Evolutionary conservation across 1,140 invertebrate genomes (phyloP).

Genomic region (Drosophila carrolli): DNA sequence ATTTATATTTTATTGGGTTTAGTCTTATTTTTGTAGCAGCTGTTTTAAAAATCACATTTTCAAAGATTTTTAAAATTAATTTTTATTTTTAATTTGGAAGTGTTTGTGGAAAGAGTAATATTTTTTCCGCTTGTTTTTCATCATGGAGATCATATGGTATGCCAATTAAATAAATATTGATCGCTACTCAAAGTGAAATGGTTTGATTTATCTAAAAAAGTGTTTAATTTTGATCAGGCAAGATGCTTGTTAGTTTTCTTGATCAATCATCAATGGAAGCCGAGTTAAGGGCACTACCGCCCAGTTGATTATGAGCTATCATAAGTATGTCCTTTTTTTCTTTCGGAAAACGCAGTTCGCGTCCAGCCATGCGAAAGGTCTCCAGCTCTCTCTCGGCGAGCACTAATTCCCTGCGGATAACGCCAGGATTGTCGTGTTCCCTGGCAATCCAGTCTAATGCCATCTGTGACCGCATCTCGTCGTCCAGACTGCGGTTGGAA

Average conservation of each 20-base stretch:
- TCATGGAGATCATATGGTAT: conserved; percentile 75
- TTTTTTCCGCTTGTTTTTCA: conserved; percentile 39
- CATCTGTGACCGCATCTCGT: conserved; percentile 98
- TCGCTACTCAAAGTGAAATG: conserved; percentile 35
- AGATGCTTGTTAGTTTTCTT: conserved; percentile 1
- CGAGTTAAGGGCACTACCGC: conserved; percentile 85
- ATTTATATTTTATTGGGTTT: conserved; percentile 38
- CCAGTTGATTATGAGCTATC: conserved; percentile 92
- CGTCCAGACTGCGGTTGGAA: conserved; percentile 94
- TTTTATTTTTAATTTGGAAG: conserved; percentile 42
- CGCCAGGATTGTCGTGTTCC: conserved; percentile 92
- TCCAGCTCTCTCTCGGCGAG: conserved; percentile 95
- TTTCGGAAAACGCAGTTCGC: conserved; percentile 96
- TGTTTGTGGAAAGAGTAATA: conserved; percentile 26
- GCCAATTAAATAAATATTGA: conserved; percentile 70
- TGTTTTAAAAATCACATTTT: conserved; percentile 45
- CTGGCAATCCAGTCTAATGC: conserved; percentile 97
- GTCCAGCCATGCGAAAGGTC: conserved; percentile 93
- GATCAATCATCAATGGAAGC: conserved; percentile 78
- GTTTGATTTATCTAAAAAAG: conserved; percentile 35
- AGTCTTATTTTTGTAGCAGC: conserved; percentile 45
- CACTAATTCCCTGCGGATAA: conserved; percentile 92
- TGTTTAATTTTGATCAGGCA: conserved; percentile 19
- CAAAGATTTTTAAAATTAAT: conserved; percentile 30
- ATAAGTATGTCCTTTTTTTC: conserved; percentile 98